Conservation (phyloP, 1,140 invertebrate genomes). For the Brevipalpus yothersi region DNA sequence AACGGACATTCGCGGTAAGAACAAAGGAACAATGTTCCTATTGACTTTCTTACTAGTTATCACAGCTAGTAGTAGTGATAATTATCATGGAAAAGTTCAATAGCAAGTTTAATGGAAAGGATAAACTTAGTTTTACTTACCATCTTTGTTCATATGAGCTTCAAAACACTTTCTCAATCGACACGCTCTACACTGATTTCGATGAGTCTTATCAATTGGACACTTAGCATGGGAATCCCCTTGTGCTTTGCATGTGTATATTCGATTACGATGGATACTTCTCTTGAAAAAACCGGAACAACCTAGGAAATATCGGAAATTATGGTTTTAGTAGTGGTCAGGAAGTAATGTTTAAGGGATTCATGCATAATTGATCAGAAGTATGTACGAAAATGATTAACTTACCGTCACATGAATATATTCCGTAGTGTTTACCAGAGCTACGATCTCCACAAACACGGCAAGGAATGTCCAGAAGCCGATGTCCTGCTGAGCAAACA, state of each 20-base stretch:
- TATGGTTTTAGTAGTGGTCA: background rate
- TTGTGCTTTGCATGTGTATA: slow-evolving; percentile 86
- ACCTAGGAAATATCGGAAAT: slow-evolving; percentile 26
- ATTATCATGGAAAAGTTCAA: no score
- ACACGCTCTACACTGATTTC: slow-evolving; percentile 90
- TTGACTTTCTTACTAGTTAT: no score
- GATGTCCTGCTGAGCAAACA: slow-evolving; percentile 32
- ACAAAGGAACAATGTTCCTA: no score
- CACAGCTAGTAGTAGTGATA: no score
- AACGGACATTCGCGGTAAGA: background rate
- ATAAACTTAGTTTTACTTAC: slow-evolving; percentile 31
- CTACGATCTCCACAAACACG: slow-evolving; percentile 88
- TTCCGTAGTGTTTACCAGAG: slow-evolving; percentile 89
- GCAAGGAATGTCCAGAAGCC: slow-evolving; percentile 79
- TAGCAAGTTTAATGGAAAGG: no score
- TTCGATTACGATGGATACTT: slow-evolving; percentile 77
- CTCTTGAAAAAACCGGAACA: slow-evolving; percentile 94
- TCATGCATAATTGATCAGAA: background rate
- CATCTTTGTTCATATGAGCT: slow-evolving; percentile 95
- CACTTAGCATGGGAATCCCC: slow-evolving; percentile 74
- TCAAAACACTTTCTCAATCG: slow-evolving; percentile 86
- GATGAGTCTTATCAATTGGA: slow-evolving; percentile 84
- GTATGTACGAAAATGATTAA: slow-evolving; percentile 5
- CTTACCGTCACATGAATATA: slow-evolving; percentile 88
- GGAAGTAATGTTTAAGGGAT: background rate